phyloP scores from a whole-genome alignment of 1,140 invertebrate species.

The Sesamia nonagrioides region DNA sequence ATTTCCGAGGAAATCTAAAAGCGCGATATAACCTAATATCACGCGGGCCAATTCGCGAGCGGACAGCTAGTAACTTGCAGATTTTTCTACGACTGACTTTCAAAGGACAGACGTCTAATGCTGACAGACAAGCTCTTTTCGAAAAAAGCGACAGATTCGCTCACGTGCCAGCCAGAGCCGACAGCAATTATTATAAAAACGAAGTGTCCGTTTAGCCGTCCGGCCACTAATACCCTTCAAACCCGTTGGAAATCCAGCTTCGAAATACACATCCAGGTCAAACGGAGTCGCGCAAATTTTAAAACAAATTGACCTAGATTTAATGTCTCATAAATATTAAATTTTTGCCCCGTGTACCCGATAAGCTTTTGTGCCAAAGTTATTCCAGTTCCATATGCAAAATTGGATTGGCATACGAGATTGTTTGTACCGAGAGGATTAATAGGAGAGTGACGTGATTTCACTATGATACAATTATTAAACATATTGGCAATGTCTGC shows the following conservation, averaged over 20 bases:
- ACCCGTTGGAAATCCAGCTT: conserved; percentile 38
- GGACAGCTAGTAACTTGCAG: neutral
- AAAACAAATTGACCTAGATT: conserved; percentile 68
- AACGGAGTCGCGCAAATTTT: conserved; percentile 59
- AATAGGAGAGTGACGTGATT: conserved; percentile 14
- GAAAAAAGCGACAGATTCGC: conserved; percentile 48
- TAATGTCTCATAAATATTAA: conserved; percentile 58
- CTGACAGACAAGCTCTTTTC: conserved; percentile 12
- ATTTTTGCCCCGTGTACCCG: conserved; percentile 47
- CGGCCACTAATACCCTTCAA: conserved; percentile 40
- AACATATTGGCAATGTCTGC: conserved; percentile 9
- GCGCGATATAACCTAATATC: no score
- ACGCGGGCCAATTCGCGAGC: no score
- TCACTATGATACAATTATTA: conserved; percentile 7
- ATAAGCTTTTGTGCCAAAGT: conserved; percentile 45
- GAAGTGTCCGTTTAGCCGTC: conserved; percentile 36
- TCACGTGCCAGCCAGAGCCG: conserved; percentile 23
- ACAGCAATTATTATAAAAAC: conserved; percentile 42
- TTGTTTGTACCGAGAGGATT: conserved; percentile 32
- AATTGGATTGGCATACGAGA: conserved; percentile 28
- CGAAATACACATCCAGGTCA: conserved; percentile 56
- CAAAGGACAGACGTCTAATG: conserved; percentile 15
- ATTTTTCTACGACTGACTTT: conserved; percentile 3
- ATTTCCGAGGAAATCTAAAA: no score
- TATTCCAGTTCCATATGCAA: conserved; percentile 47